These are phyloP conservation scores for Aramus guarauna DNA, from an alignment of 2,113 vertebrate genomes.

Conservation along the genomic window DNA sequence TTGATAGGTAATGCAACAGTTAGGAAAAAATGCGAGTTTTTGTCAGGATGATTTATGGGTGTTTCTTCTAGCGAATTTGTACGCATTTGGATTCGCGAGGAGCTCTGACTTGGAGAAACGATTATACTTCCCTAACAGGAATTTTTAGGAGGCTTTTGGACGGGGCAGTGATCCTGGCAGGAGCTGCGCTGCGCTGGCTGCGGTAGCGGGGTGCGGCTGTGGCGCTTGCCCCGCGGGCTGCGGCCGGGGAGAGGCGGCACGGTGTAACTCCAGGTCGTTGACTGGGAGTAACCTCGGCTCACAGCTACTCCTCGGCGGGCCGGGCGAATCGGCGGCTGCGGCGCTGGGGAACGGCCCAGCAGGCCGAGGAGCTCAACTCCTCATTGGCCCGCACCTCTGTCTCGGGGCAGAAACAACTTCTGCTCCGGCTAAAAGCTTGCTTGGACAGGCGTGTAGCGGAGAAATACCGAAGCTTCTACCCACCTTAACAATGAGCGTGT, in stretches of 20 bases:
- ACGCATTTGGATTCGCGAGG: not conserved
- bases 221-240: too few species aligned
- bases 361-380: constrained; percentile 17
- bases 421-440: not conserved
- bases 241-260: too few species aligned
- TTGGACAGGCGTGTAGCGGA: not conserved
- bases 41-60: not conserved
- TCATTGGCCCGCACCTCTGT: constrained; percentile 51
- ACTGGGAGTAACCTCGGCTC: constrained; percentile 65
- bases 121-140: fast-evolving
- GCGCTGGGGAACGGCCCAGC: constrained; percentile 42
- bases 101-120: not conserved
- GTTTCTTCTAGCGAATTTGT: not conserved
- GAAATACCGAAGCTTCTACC: not conserved
- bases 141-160: not conserved
- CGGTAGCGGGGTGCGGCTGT: not conserved
- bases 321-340: constrained; percentile 18
- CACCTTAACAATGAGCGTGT: not conserved
- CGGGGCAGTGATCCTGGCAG: too few species aligned
- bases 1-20: not conserved
- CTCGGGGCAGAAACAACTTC: constrained; percentile 26
- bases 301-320: constrained; percentile 37
- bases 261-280: constrained; percentile 66
- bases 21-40: too few species aligned
- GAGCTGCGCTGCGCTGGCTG: not conserved